phyloP scores from a whole-genome alignment of 2,113 vertebrate genomes.

The Glaucidium brasilianum region DNA sequence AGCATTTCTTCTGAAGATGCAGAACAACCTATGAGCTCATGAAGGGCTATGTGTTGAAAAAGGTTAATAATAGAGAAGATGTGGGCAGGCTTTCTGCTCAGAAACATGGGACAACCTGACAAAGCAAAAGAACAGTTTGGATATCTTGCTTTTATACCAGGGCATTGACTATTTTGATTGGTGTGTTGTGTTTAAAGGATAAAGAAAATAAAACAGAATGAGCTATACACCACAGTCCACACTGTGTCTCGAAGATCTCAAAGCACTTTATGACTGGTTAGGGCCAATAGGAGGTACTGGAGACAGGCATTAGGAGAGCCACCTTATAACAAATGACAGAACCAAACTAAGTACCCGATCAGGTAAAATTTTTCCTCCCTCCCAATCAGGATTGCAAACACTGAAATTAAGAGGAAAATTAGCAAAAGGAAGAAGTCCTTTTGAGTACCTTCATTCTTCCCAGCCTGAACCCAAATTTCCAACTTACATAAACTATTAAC shows the following conservation, averaged over 20 bases:
- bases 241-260: not conserved
- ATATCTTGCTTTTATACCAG: not conserved
- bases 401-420: not conserved
- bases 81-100: not conserved
- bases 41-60: not conserved
- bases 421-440: not conserved
- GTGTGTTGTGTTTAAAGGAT: not conserved
- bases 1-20: not conserved
- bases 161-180: not conserved
- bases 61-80: not conserved
- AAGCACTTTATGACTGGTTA: not conserved
- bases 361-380: not conserved
- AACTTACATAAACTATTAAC: not conserved
- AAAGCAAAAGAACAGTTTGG: not conserved
- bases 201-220: not conserved
- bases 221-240: not conserved
- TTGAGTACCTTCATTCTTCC: not conserved
- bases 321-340: not conserved
- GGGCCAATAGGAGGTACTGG: not conserved
- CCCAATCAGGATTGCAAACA: not conserved
- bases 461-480: not conserved
- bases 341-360: not conserved
- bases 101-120: not conserved
- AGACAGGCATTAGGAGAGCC: not conserved
- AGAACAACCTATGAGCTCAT: not conserved